phyloP scores from a whole-genome alignment of 2,797 vertebrate species.

The Serranus cabrilla region DNA sequence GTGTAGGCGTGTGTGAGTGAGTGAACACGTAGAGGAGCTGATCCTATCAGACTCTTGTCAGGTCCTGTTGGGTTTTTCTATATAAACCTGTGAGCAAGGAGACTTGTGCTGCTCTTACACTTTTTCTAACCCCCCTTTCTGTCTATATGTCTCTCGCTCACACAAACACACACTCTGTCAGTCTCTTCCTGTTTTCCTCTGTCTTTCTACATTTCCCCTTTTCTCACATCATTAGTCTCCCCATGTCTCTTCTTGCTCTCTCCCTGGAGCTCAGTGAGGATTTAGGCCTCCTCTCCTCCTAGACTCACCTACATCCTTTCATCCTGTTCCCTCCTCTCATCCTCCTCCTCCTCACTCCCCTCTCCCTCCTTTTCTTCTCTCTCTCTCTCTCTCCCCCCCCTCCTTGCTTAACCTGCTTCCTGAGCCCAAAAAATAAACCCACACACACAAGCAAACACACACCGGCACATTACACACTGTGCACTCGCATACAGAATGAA shows the following conservation, averaged over 20 bases:
- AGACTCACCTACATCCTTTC: constrained; percentile 78
- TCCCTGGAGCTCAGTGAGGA: constrained; percentile 70
- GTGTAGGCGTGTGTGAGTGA: constrained; percentile 68
- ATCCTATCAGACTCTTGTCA: constrained; percentile 72
- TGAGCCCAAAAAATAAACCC: constrained; percentile 61
- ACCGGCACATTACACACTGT: constrained; percentile 46
- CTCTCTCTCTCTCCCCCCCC: constrained; percentile 8
- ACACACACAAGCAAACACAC: constrained; percentile 35
- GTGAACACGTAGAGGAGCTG: constrained; percentile 59
- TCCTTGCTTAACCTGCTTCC: constrained; percentile 70
- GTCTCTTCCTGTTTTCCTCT: constrained; percentile 52
- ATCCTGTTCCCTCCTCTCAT: constrained; percentile 62
- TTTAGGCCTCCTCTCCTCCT: constrained; percentile 76
- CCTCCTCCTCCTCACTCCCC: constrained; percentile 34
- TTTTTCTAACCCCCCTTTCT: constrained; percentile 34
- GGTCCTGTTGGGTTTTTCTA: constrained; percentile 61
- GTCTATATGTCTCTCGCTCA: constrained; percentile 28
- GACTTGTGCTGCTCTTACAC: constrained; percentile 55
- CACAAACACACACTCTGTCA: constrained; percentile 16
- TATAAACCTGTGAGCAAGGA: constrained; percentile 44
- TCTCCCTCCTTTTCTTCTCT: constrained; percentile 40
- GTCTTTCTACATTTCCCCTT: constrained; percentile 51
- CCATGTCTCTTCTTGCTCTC: constrained; percentile 59
- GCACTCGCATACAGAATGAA: constrained; percentile 61
- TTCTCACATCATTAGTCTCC: constrained; percentile 71